Base-by-base conservation (phyloP, 2,797 vertebrate species). In the Sebastes itinus region DNA sequence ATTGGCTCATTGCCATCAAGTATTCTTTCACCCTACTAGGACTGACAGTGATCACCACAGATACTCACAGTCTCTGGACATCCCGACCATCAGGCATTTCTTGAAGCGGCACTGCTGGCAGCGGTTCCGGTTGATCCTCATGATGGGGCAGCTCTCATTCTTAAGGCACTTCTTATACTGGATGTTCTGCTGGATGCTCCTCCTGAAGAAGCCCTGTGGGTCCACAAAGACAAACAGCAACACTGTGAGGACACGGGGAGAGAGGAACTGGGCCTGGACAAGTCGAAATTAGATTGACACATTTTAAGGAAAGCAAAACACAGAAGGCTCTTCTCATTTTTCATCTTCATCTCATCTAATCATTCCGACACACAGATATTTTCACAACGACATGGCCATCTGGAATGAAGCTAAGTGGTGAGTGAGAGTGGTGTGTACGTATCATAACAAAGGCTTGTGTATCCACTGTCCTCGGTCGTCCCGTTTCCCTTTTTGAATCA, bases 141-240 rank as follows among this genome's bases (percentile, higher is more conserved):
- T 97, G 92, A 99, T 96, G 84, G 97, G 96, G 82, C 98, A 99
- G 95, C 96, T 98, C 86, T 98, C 97, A 28, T 97, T 98, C 95
- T 98, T 98, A 95, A 99, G 97, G 96, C 98, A 99, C 95, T 98
- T 99, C 96, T 99, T 99, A 74, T 99, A 99, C 82, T 99, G 97
- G 93, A 99, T 99, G 93, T 99, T 99, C 91, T 99, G 98, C 85
- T 99, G 98, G 94, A 99, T 99, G 93, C 98, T 99, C 93, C 98
- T 96, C 91, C 98, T 95, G 91, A 99, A 99, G 93, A 99, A 99
- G 42, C 97, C 98, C 98, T 99, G 93, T 20, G 85, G 7, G 75
- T 46, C 7, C 54, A 28, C 33, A 60, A 2, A 55, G 12, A 84
- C 35, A 33, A 33, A 70, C 13, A 2, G 63, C 33, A 7, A 7